phyloP scores from a whole-genome alignment of 1,140 invertebrate species.

The Bombus turneri region DNA sequence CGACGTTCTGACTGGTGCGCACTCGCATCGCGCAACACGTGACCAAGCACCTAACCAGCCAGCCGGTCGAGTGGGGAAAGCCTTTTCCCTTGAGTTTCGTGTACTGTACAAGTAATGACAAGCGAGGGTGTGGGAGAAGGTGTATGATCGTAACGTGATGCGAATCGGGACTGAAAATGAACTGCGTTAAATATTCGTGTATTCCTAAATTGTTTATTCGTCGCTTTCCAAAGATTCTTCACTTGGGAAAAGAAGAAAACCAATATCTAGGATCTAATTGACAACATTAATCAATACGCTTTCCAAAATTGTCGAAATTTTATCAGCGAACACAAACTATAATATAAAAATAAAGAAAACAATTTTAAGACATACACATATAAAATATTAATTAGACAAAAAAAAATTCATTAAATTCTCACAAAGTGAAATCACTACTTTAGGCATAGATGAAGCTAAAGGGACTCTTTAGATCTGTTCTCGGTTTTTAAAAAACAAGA shows the following conservation, averaged over 20 bases:
- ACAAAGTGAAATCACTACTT: not conserved
- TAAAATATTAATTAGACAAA: not conserved
- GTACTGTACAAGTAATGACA: conserved; percentile 32
- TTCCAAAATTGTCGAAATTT: not conserved
- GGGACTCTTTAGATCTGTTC: not conserved
- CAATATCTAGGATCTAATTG: not conserved
- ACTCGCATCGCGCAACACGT: conserved; percentile 36
- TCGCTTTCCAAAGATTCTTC: not conserved
- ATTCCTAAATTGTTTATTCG: not conserved
- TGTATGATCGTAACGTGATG: conserved; percentile 34
- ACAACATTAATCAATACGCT: not conserved
- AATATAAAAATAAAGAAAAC: too few relatives aligned
- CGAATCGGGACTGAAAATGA: conserved; percentile 27
- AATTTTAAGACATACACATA: too few relatives aligned
- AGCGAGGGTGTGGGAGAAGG: not conserved
- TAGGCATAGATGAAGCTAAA: not conserved
- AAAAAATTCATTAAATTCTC: not conserved
- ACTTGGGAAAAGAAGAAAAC: not conserved
- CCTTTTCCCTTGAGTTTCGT: conserved; percentile 45
- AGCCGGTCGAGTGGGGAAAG: conserved; percentile 22
- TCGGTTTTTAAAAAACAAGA: not conserved
- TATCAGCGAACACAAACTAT: too few relatives aligned
- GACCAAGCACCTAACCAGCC: conserved; percentile 27
- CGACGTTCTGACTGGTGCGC: conserved; percentile 38
- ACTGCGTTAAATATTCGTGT: conserved; percentile 12